Evolutionary conservation across 2,113 vertebrate species (phyloP).

Genomic region (Apodemus sylvaticus): DNA sequence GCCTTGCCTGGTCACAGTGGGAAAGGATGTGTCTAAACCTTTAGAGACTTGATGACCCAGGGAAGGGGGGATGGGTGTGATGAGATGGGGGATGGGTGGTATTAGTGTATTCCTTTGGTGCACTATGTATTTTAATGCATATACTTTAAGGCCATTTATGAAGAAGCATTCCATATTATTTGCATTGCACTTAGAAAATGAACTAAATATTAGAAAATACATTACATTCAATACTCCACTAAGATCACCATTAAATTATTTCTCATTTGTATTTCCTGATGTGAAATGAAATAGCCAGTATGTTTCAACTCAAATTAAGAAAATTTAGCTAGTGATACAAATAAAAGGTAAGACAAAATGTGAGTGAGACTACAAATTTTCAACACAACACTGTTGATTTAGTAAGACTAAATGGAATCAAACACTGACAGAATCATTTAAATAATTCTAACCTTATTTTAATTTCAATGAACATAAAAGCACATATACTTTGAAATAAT

Average conservation of each 20-base stretch:
- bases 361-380: neutral
- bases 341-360: neutral
- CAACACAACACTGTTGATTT: neutral
- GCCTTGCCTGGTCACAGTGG: too few relatives aligned
- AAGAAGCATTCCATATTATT: neutral
- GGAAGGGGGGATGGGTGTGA: too few relatives aligned
- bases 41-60: too few relatives aligned
- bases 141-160: neutral
- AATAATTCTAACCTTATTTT: neutral
- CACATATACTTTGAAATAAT: neutral
- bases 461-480: neutral
- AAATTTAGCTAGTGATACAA: neutral
- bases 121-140: constrained; percentile 14
- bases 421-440: constrained; percentile 4
- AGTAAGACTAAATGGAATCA: neutral
- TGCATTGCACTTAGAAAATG: constrained; percentile 19
- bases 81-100: too few relatives aligned
- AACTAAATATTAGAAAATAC: neutral
- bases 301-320: neutral
- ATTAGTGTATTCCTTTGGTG: neutral
- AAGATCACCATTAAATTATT: neutral
- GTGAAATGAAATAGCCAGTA: neutral
- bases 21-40: too few relatives aligned
- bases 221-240: neutral
- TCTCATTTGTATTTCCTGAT: constrained; percentile 18